Conservation (phyloP, 2,888 invertebrate species). For the Sphaerophoria rueppellii region DNA sequence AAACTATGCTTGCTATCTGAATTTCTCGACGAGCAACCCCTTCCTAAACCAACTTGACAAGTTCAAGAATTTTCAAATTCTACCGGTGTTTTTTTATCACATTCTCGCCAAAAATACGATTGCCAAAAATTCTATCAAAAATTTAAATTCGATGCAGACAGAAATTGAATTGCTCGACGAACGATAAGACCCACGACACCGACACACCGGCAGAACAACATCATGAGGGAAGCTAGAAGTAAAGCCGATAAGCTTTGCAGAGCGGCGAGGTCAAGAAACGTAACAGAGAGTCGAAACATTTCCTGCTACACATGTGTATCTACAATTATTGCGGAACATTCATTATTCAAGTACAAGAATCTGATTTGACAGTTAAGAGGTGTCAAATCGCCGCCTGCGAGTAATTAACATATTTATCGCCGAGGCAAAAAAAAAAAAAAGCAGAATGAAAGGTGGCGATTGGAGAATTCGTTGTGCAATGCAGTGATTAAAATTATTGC, state of each 20-base stretch:
- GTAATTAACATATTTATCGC: not conserved
- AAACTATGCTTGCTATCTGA: not conserved
- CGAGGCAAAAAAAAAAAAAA: constrained; percentile 1
- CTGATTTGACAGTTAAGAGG: not conserved
- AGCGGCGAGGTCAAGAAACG: constrained; percentile 20
- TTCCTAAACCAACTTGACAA: not conserved
- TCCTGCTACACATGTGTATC: constrained; percentile 3
- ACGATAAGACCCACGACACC: constrained; percentile 4
- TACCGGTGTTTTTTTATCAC: constrained; percentile 24
- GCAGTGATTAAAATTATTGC: not conserved
- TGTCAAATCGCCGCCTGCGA: constrained; percentile 17
- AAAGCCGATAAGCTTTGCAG: not conserved
- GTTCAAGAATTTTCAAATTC: constrained; percentile 17
- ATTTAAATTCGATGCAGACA: not conserved
- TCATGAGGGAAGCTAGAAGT: not conserved
- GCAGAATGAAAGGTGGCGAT: not conserved
- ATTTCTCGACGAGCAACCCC: too few species aligned
- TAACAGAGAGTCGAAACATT: not conserved
- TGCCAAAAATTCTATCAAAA: constrained; percentile 5
- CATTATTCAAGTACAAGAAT: constrained; percentile 15
- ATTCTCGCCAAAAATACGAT: constrained; percentile 12
- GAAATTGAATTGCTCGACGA: not conserved
- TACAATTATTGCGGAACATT: constrained; percentile 9
- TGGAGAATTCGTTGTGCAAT: constrained; percentile 15
- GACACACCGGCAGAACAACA: not conserved